Percentiles rank a stretch among this genome's conserved stretches.
Evolutionary conservation across 2,888 invertebrate species (phyloP).

Genomic region (Orchesella flavescens): DNA sequence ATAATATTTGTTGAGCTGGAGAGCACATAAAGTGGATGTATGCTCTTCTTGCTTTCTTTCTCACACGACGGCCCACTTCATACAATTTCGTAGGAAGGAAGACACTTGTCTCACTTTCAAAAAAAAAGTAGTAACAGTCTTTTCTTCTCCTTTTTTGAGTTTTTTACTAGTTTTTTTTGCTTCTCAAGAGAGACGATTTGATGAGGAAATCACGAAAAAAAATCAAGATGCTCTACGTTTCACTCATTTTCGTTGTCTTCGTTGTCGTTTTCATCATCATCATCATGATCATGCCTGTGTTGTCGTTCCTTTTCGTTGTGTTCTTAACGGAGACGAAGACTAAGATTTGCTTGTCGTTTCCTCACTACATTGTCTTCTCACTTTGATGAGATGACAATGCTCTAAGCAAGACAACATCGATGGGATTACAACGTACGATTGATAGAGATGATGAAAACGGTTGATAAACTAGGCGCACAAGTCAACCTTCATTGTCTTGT

Average conservation of each 20-base stretch:
- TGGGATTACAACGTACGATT: conserved; percentile 9
- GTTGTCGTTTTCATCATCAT: conserved; percentile 22
- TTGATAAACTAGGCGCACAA: conserved; percentile 35
- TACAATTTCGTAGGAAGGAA: neutral
- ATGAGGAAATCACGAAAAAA: conserved; percentile 42
- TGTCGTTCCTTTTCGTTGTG: neutral
- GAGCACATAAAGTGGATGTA: neutral
- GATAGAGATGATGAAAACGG: conserved; percentile 28
- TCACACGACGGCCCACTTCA: neutral
- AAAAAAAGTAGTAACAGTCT: conserved; percentile 12
- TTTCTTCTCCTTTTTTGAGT: conserved; percentile 18
- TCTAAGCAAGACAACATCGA: conserved; percentile 17
- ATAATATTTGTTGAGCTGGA: neutral
- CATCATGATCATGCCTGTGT: conserved; percentile 1
- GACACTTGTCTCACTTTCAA: conserved; percentile 23
- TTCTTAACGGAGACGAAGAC: neutral
- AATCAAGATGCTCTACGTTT: conserved; percentile 16
- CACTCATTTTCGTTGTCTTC: conserved; percentile 28
- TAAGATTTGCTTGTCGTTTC: conserved; percentile 4
- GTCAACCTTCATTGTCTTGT: conserved; percentile 35
- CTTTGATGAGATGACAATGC: conserved; percentile 40
- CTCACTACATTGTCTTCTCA: conserved; percentile 7
- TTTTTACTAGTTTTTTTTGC: neutral
- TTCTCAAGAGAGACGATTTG: conserved; percentile 32
- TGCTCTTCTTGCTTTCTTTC: neutral